phyloP scores from a whole-genome alignment of 2,888 invertebrate genomes.

The Rhingia campestris region DNA sequence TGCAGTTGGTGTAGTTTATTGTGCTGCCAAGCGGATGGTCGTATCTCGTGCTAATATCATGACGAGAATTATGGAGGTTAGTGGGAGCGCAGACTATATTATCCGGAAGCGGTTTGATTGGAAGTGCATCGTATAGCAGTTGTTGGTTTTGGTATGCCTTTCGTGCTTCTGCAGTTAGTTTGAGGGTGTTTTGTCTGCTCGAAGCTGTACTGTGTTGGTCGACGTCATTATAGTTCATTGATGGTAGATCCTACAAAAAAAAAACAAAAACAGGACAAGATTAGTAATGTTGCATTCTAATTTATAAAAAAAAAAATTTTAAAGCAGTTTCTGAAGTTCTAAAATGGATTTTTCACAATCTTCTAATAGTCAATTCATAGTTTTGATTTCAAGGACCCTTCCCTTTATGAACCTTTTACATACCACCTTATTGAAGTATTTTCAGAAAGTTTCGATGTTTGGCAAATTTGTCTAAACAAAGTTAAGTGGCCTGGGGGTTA shows the following conservation, averaged over 20 bases:
- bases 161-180: conserved; percentile 79
- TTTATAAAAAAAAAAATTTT: too few species aligned
- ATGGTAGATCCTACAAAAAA: conserved; percentile 74
- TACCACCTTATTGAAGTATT: too few species aligned
- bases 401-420: too few species aligned
- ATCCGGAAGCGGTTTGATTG: conserved; percentile 75
- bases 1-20: conserved; percentile 77
- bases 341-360: too few species aligned
- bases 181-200: conserved; percentile 81
- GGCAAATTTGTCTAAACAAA: too few species aligned
- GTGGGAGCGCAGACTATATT: conserved; percentile 65
- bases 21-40: conserved; percentile 78
- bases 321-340: too few species aligned
- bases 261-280: conserved; percentile 13
- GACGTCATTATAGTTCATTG: conserved; percentile 76
- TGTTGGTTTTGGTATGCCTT: conserved; percentile 80
- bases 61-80: conserved; percentile 73
- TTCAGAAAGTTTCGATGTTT: too few species aligned
- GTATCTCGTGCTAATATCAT: conserved; percentile 78
- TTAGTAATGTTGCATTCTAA: background rate
- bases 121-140: conserved; percentile 81
- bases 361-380: too few species aligned
- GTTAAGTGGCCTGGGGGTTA: too few species aligned
- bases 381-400: too few species aligned
- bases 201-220: conserved; percentile 81